Base-by-base conservation (phyloP, 2,113 vertebrate species). In the Egretta garzetta region DNA sequence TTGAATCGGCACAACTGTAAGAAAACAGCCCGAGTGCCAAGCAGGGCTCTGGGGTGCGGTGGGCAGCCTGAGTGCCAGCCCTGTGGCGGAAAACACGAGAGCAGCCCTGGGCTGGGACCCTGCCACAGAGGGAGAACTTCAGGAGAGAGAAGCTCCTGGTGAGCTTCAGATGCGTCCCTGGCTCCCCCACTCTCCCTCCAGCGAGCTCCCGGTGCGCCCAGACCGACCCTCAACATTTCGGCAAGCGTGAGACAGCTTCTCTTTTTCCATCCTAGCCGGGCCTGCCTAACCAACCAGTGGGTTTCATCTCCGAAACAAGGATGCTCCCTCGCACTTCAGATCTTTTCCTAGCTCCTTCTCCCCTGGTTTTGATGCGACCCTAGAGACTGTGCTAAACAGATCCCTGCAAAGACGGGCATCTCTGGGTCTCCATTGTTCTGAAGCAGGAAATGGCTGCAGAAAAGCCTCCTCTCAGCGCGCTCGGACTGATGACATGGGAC, bases 361-460 rank as follows among this genome's bases (percentile, higher is more conserved):
- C 86, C 41, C 28, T 62, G n/a, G 58, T 70, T 95, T 95, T 91
- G 35, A 41, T 60, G 39, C 37, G 75, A 53, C 93, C 73, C 81
- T 63, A 72, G 82, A 94, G 63, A 71, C 33, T 74, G 15, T 62
- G 56, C 59, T 93, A 63, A 77, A 59, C 56, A 45, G 18, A 85
- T 73, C 55, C 47, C 56, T 4, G 15, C 11, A 63, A 39, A 84
- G 50, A 93, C 37, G 74, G 33, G 59, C 86, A 91, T 95, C 72
- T 73, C 70, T 81, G 55, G 45, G 93, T 81, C 53, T 92, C 92
- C 86, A 91, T 86, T 93, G 94, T 97, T 90, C 20, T 77, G 39
- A 60, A 93, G 24, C 64, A 95, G 77, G 64, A 71, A 93, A 53
- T 66, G 67, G 80, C 82, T 90, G 93, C 92, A 94, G 86, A 81